A percentile compares a stretch with the other conserved stretches of the same genome.
Conservation (phyloP, 2,888 invertebrate genomes). For the Drosophila demipolita region DNA sequence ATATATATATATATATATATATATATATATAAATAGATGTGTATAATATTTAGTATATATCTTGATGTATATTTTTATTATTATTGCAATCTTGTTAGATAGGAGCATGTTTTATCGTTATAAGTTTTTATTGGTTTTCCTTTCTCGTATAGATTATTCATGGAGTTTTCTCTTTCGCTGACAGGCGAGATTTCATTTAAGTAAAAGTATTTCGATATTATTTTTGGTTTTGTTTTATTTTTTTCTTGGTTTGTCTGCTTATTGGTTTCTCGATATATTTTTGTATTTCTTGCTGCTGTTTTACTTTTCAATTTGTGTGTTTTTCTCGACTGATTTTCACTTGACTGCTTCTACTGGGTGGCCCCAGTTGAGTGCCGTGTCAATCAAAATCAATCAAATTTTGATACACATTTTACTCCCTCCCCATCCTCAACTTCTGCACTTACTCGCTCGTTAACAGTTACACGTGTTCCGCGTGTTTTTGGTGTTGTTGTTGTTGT, state of each 20-base stretch:
- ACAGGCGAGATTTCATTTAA: conserved; percentile 20
- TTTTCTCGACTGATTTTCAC: conserved; percentile 22
- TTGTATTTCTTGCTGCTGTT: neutral
- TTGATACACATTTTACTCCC: conserved; percentile 34
- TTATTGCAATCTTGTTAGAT: conserved; percentile 53
- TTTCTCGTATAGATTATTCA: conserved; percentile 41
- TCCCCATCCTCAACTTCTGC: conserved; percentile 5
- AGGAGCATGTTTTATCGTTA: conserved; percentile 33
- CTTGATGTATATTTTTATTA: conserved; percentile 36
- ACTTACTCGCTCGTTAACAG: conserved; percentile 59
- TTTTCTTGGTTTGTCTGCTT: conserved; percentile 5
- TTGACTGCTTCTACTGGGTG: conserved; percentile 47
- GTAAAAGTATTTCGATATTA: conserved; percentile 25
- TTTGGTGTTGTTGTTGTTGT: conserved; percentile 8
- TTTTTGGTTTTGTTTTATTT: neutral
- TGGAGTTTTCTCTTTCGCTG: conserved; percentile 28
- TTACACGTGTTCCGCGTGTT: conserved; percentile 62
- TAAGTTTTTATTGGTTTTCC: conserved; percentile 43
- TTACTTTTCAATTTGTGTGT: conserved; percentile 28
- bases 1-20: conserved; percentile 10
- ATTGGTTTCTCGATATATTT: conserved; percentile 7
- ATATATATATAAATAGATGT: neutral
- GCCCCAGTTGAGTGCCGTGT: conserved; percentile 49
- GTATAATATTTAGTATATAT: conserved; percentile 5
- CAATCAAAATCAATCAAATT: conserved; percentile 82